Evolutionary conservation across 1,140 invertebrate species (phyloP).

Genomic region (Macrostomum lignano): DNA sequence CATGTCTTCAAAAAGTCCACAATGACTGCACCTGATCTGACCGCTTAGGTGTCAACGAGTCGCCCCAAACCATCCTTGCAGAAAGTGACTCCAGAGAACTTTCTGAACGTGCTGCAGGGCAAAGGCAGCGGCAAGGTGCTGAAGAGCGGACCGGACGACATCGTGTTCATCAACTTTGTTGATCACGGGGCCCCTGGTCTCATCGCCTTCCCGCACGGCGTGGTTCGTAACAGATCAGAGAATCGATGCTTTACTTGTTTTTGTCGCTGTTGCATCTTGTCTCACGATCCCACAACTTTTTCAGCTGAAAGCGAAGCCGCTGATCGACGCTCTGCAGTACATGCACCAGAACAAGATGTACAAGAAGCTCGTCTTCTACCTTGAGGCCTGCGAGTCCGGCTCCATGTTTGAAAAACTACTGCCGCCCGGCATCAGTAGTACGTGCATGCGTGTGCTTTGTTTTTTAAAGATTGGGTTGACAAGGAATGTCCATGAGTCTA

Average conservation of each 20-base stretch:
- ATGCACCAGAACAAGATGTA: conserved; percentile 31
- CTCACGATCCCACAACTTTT: too few species aligned
- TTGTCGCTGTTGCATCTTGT: conserved; percentile 7
- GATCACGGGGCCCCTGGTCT: conserved; percentile 37
- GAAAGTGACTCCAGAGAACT: conserved; percentile 32
- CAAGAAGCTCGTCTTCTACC: conserved; percentile 33
- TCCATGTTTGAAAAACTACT: conserved; percentile 38
- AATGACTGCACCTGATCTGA: not conserved
- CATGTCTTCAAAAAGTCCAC: not conserved
- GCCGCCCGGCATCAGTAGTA: conserved; percentile 32
- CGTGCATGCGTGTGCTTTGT: conserved; percentile 9
- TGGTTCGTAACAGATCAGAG: conserved; percentile 3
- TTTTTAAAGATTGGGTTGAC: too few species aligned
- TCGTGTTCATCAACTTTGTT: conserved; percentile 38
- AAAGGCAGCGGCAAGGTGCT: conserved; percentile 23
- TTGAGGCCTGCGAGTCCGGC: conserved; percentile 40
- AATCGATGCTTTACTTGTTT: not conserved
- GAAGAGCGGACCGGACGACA: conserved; percentile 35
- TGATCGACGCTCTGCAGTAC: conserved; percentile 25
- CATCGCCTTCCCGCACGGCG: conserved; percentile 31
- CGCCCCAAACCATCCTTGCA: too few species aligned
- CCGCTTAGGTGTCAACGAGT: conserved; percentile 6
- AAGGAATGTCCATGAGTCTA: too few species aligned
- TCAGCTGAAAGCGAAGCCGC: conserved; percentile 24
- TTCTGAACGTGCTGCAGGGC: conserved; percentile 33